A percentile compares a stretch with the other conserved stretches of the same genome.
phyloP scores from a whole-genome alignment of 2,797 vertebrate species.

The Knipowitschia caucasica region DNA sequence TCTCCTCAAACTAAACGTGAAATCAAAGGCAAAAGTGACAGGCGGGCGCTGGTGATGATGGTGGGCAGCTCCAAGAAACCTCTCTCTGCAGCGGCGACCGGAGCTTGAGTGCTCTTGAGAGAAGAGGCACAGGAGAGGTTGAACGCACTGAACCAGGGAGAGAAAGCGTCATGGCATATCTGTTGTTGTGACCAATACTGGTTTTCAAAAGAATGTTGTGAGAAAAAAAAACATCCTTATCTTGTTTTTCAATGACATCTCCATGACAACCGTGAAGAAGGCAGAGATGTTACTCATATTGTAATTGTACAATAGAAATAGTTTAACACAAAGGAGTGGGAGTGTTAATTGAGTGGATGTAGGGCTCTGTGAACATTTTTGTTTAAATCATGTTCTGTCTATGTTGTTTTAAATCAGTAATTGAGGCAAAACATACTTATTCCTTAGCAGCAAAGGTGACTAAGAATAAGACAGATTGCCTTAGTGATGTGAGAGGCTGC shows the following conservation, averaged over 20 bases:
- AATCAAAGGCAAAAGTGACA: constrained; percentile 27
- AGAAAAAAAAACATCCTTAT: constrained; percentile 35
- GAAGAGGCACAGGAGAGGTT: constrained; percentile 35
- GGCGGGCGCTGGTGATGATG: constrained; percentile 45
- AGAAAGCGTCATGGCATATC: constrained; percentile 46
- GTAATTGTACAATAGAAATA: constrained; percentile 48
- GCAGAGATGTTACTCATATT: constrained; percentile 48
- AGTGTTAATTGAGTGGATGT: constrained; percentile 14
- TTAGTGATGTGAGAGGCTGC: background rate
- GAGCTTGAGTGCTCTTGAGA: constrained; percentile 32
- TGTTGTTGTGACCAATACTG: constrained; percentile 31
- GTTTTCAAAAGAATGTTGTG: constrained; percentile 21
- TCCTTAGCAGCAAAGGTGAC: background rate
- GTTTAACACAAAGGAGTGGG: constrained; percentile 38
- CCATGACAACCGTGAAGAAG: constrained; percentile 72
- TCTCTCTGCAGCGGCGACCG: constrained; percentile 26
- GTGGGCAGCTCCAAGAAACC: constrained; percentile 56
- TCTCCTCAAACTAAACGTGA: constrained; percentile 47
- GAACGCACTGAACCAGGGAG: constrained; percentile 31
- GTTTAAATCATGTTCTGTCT: background rate
- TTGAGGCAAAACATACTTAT: background rate
- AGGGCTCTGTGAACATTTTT: constrained; percentile 31
- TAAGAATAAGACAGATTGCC: background rate
- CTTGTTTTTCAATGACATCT: constrained; percentile 71
- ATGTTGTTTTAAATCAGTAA: background rate